These are phyloP conservation scores for Uria lomvia DNA, from an alignment of 2,113 vertebrate species.

Conservation along the genomic window DNA sequence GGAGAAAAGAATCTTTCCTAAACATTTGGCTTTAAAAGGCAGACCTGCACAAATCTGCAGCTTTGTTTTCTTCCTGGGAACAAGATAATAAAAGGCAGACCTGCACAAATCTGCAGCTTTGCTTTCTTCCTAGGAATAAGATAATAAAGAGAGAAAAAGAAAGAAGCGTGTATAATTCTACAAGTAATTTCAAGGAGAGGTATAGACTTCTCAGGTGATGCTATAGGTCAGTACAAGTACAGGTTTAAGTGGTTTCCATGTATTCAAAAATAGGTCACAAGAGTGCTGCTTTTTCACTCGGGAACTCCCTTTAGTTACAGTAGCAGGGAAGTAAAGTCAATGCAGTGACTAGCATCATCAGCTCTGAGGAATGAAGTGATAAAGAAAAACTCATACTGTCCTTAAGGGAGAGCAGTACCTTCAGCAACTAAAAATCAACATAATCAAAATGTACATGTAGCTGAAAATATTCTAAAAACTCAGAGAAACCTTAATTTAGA, in stretches of 20 bases:
- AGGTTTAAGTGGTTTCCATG: neutral
- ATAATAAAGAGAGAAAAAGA: neutral
- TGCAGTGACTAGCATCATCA: neutral
- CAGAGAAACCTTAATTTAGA: neutral
- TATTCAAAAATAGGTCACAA: neutral
- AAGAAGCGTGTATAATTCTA: neutral
- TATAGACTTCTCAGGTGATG: neutral
- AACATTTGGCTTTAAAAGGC: neutral
- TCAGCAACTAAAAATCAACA: neutral
- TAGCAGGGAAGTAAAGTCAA: neutral
- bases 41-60: neutral
- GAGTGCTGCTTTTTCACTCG: neutral
- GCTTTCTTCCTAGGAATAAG: neutral
- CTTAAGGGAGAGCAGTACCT: neutral
- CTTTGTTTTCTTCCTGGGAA: neutral
- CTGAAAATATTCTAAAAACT: neutral
- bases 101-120: neutral
- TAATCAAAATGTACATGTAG: neutral
- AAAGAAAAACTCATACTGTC: neutral
- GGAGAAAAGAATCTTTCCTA: neutral
- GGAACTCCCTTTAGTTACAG: neutral
- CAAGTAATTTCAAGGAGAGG: neutral
- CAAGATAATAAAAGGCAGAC: neutral
- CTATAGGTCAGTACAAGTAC: neutral
- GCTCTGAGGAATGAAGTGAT: neutral